Percentiles rank a stretch among this genome's conserved stretches.
phyloP scores from a whole-genome alignment of 2,113 vertebrate genomes.

The Poicephalus gulielmi region DNA sequence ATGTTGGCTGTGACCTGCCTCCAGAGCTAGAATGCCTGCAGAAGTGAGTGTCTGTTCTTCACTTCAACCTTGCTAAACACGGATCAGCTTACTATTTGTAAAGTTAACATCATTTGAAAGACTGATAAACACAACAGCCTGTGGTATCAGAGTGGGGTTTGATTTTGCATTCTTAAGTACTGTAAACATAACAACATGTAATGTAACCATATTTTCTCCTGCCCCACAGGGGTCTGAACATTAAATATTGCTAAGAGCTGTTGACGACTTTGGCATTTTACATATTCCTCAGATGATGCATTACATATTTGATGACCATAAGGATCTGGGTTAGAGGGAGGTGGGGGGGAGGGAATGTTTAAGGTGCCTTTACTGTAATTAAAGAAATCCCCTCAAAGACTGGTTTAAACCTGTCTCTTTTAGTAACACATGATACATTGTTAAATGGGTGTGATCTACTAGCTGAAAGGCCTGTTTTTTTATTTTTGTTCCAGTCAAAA shows the following conservation, averaged over 20 bases:
- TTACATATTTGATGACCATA: neutral
- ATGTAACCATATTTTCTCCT: neutral
- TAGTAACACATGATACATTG: neutral
- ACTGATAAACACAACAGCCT: neutral
- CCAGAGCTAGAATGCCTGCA: conserved; percentile 60
- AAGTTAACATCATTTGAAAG: neutral
- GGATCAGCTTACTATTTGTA: neutral
- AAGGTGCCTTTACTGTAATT: neutral
- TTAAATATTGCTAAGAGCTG: neutral
- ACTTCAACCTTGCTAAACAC: neutral
- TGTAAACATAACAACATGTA: neutral
- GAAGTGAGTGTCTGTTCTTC: conserved; percentile 52
- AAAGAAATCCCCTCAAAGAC: neutral
- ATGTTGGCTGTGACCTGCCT: conserved; percentile 89
- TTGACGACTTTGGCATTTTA: neutral
- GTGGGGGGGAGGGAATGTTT: neutral
- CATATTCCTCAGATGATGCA: neutral
- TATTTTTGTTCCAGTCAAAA: neutral
- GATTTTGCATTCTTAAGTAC: neutral
- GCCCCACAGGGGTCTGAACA: neutral
- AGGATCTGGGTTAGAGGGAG: neutral
- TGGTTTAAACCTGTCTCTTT: neutral
- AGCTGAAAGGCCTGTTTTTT: neutral
- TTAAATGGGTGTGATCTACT: neutral
- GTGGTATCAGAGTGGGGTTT: neutral